Conservation (phyloP, 2,888 invertebrate species). For the Notodonta dromedarius region DNA sequence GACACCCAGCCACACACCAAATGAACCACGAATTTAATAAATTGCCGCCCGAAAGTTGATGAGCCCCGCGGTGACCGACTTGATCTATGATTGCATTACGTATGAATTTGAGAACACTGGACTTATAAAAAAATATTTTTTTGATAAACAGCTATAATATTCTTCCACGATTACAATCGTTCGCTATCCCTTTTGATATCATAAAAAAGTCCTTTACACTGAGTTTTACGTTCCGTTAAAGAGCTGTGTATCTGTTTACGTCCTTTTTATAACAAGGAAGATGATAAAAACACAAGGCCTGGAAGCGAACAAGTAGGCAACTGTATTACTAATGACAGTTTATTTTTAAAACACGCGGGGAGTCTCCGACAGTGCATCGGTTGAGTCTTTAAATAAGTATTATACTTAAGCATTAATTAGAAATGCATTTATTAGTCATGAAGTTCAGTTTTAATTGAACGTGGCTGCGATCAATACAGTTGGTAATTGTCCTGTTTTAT, state of each 20-base stretch:
- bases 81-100: too few relatives aligned
- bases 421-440: too few relatives aligned
- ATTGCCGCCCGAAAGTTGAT: too few relatives aligned
- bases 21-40: too few relatives aligned
- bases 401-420: too few relatives aligned
- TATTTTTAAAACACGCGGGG: slow-evolving; percentile 38
- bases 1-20: too few relatives aligned
- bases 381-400: not conserved
- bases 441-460: too few relatives aligned
- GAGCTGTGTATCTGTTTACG: slow-evolving; percentile 21
- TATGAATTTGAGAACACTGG: too few relatives aligned
- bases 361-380: slow-evolving; percentile 19
- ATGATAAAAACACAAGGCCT: slow-evolving; percentile 26
- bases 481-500: too few relatives aligned
- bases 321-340: slow-evolving; percentile 27
- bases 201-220: slow-evolving; percentile 13
- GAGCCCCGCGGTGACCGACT: too few relatives aligned
- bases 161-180: not conserved
- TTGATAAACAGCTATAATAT: not conserved
- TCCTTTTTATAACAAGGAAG: slow-evolving; percentile 26
- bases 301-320: slow-evolving; percentile 13
- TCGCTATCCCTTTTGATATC: slow-evolving; percentile 7
- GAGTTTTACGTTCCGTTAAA: slow-evolving; percentile 5
- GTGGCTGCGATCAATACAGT: too few relatives aligned
- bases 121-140: too few relatives aligned